phyloP scores from a whole-genome alignment of 2,888 invertebrate species.

The Epicampocera succincta region DNA sequence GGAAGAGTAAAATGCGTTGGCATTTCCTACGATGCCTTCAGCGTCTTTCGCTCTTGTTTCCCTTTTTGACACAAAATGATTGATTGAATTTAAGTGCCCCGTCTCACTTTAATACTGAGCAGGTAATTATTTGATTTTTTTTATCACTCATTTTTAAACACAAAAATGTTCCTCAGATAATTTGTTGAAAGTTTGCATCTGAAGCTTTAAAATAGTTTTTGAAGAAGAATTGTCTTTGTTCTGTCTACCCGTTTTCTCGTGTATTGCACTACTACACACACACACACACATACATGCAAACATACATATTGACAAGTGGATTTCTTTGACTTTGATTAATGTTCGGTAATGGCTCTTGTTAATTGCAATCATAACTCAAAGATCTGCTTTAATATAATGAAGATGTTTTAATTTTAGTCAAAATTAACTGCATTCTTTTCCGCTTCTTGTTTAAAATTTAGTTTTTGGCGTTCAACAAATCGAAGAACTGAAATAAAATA shows the following conservation, averaged over 20 bases:
- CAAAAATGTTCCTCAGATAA: slow-evolving; percentile 24
- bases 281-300: no score
- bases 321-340: slow-evolving; percentile 65
- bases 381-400: slow-evolving; percentile 27
- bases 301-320: slow-evolving; percentile 55
- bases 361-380: slow-evolving; percentile 51
- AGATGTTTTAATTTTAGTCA: slow-evolving; percentile 44
- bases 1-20: slow-evolving; percentile 24
- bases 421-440: slow-evolving; percentile 30
- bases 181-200: slow-evolving; percentile 44
- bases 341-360: slow-evolving; percentile 45
- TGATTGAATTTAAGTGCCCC: slow-evolving; percentile 51
- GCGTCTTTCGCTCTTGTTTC: slow-evolving; percentile 26
- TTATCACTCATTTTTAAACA: neutral
- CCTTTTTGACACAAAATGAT: slow-evolving; percentile 49
- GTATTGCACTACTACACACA: slow-evolving; percentile 25
- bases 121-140: slow-evolving; percentile 37
- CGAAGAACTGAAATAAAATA: no score
- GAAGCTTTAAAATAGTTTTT: slow-evolving; percentile 26
- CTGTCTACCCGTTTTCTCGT: slow-evolving; percentile 2
- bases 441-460: slow-evolving; percentile 12
- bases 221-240: slow-evolving; percentile 1
- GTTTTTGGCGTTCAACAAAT: no score
- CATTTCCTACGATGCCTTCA: slow-evolving; percentile 30
- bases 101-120: slow-evolving; percentile 44